These are phyloP conservation scores for Ypsolopha sequella DNA, from an alignment of 2,888 invertebrate species.

Conservation along the genomic window DNA sequence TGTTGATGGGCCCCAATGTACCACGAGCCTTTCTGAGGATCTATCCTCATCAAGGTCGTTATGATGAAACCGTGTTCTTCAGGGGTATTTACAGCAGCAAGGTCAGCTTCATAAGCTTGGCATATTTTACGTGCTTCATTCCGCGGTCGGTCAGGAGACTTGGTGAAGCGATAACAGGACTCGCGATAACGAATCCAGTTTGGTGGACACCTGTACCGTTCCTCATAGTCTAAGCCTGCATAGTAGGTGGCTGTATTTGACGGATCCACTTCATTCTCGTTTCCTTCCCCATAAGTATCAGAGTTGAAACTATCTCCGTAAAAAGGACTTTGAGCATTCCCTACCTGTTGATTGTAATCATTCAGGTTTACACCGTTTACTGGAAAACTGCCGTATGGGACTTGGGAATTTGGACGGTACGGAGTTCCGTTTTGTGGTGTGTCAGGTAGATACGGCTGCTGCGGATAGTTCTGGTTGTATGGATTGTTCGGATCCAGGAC, in stretches of 20 bases:
- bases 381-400: constrained; percentile 55
- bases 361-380: constrained; percentile 46
- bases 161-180: constrained; percentile 91
- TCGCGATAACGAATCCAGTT: constrained; percentile 88
- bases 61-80: constrained; percentile 92
- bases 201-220: constrained; percentile 78
- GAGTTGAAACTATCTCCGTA: constrained; percentile 46
- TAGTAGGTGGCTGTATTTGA: constrained; percentile 49
- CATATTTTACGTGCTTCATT: constrained; percentile 88
- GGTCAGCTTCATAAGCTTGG: constrained; percentile 84
- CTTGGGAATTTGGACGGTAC: constrained; percentile 43
- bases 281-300: constrained; percentile 33
- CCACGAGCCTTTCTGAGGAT: constrained; percentile 90
- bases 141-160: constrained; percentile 84
- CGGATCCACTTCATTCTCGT: constrained; percentile 49
- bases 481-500: constrained; percentile 24
- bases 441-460: constrained; percentile 30
- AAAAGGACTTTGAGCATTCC: constrained; percentile 44
- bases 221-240: constrained; percentile 54
- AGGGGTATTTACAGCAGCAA: constrained; percentile 82
- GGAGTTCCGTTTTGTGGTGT: constrained; percentile 34
- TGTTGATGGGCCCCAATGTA: constrained; percentile 86
- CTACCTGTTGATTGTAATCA: constrained; percentile 30
- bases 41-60: constrained; percentile 83
- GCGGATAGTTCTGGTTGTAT: constrained; percentile 44